phyloP scores from a whole-genome alignment of 2,113 vertebrate species.

The Stigmatopora argus region DNA sequence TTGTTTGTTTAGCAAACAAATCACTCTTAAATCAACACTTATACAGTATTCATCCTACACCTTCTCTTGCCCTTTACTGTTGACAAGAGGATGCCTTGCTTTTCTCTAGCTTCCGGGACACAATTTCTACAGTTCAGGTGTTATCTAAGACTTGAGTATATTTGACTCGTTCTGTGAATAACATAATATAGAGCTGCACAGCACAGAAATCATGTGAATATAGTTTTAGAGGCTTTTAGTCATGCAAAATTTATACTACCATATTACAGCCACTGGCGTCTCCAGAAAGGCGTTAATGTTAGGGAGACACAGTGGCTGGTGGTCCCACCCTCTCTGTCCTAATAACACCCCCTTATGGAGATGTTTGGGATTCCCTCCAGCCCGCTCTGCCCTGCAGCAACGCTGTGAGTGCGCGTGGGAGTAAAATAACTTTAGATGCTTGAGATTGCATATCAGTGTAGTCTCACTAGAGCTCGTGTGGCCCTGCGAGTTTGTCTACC shows the following conservation, averaged over 20 bases:
- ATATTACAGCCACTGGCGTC: conserved; percentile 4
- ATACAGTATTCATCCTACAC: conserved; percentile 6
- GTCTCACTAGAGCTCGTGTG: conserved; percentile 36
- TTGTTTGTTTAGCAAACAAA: conserved; percentile 58
- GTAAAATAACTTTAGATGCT: conserved; percentile 36
- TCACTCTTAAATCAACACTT: conserved; percentile 37
- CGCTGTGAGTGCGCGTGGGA: conserved; percentile 29
- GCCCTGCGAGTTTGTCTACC: conserved; percentile 53
- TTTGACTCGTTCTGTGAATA: conserved; percentile 59
- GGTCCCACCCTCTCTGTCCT: conserved; percentile 17
- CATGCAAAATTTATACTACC: neutral
- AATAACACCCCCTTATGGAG: conserved; percentile 25
- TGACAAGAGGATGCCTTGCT: conserved; percentile 22
- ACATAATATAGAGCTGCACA: conserved; percentile 45
- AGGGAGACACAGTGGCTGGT: conserved; percentile 29
- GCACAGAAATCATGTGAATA: conserved; percentile 61
- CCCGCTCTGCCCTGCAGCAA: conserved; percentile 28
- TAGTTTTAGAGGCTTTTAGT: conserved; percentile 50
- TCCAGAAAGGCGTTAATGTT: conserved; percentile 26
- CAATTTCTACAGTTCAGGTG: conserved; percentile 34
- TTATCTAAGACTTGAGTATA: conserved; percentile 58
- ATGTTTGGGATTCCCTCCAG: conserved; percentile 23
- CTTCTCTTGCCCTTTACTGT: conserved; percentile 43
- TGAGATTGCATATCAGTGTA: conserved; percentile 59
- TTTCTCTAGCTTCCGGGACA: conserved; percentile 6